Evolutionary conservation across 2,888 invertebrate species (phyloP).

Genomic region (Acanthoscelides obtectus): DNA sequence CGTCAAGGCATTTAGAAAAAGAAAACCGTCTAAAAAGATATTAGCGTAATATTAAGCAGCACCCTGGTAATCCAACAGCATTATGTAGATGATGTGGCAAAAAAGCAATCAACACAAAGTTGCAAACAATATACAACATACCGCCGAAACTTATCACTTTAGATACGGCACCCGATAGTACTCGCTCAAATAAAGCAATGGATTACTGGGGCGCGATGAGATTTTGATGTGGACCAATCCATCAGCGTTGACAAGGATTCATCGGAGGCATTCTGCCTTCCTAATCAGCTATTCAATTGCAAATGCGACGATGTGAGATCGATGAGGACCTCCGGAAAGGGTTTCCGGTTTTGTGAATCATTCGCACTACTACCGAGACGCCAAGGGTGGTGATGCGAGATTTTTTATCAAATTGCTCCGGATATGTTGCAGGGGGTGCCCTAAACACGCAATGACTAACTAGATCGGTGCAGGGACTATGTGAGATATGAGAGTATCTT

Average conservation of each 20-base stretch:
- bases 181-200: constrained; percentile 30
- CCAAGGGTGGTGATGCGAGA: neutral
- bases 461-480: neutral
- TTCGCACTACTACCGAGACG: constrained; percentile 8
- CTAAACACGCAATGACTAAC: neutral
- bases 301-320: constrained; percentile 45
- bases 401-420: neutral
- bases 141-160: neutral
- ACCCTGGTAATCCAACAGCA: neutral
- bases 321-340: constrained; percentile 43
- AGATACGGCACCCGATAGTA: constrained; percentile 19
- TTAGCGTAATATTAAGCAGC: too few relatives aligned
- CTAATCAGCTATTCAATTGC: constrained; percentile 48
- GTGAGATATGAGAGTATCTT: neutral
- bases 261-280: constrained; percentile 35
- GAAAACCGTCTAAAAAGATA: too few relatives aligned
- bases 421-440: neutral
- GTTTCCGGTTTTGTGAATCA: constrained; percentile 39
- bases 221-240: constrained; percentile 44
- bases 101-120: neutral
- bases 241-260: constrained; percentile 46
- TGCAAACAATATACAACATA: neutral
- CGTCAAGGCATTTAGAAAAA: too few relatives aligned
- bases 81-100: neutral
- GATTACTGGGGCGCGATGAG: constrained; percentile 40